Evolutionary conservation across 1,140 invertebrate genomes (phyloP).

Genomic region (Heterodera schachtii): DNA sequence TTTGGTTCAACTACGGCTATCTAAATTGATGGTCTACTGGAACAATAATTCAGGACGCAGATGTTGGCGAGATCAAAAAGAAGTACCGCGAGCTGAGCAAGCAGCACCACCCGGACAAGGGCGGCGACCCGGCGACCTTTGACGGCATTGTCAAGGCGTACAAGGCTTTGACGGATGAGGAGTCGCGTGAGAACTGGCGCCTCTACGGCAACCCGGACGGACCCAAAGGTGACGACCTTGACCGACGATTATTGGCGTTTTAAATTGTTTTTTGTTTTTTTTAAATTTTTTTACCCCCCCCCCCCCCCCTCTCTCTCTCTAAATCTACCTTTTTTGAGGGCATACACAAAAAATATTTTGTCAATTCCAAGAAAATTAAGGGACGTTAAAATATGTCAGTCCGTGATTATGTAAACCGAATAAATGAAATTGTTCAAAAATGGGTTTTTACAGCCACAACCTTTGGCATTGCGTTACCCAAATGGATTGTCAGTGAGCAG

Average conservation of each 20-base stretch:
- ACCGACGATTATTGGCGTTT: too few species aligned
- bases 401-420: too few species aligned
- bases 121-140: slow-evolving; percentile 93
- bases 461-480: slow-evolving; percentile 97
- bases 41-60: slow-evolving; percentile 72
- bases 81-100: slow-evolving; percentile 90
- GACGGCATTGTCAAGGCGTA: slow-evolving; percentile 97
- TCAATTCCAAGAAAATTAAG: background rate
- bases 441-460: slow-evolving; percentile 78
- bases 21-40: too few species aligned
- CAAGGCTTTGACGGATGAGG: slow-evolving; percentile 85
- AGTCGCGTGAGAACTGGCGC: slow-evolving; percentile 94
- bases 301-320: too few species aligned
- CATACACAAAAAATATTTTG: background rate
- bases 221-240: slow-evolving; percentile 73
- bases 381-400: too few species aligned
- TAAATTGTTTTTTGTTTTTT: too few species aligned
- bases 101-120: slow-evolving; percentile 89
- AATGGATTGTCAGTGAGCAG: slow-evolving; percentile 99
- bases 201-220: slow-evolving; percentile 99
- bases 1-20: too few species aligned
- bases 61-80: slow-evolving; percentile 86
- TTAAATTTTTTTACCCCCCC: too few species aligned
- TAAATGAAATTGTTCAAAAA: too few species aligned
- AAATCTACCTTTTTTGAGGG: too few species aligned